Conservation (phyloP, 2,888 invertebrate genomes). For the Anthrax anthrax region DNA sequence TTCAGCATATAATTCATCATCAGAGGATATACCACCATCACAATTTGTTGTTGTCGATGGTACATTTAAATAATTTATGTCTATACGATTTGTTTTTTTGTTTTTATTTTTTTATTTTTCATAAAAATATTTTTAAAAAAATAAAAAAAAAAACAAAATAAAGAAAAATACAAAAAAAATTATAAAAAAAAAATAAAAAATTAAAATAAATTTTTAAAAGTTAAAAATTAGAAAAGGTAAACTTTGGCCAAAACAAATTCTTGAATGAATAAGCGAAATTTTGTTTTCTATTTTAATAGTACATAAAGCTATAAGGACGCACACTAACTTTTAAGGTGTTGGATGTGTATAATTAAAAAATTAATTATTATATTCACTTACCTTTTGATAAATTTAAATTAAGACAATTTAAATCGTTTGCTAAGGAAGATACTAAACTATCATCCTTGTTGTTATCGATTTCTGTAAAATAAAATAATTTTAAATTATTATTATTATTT, state of each 20-base stretch:
- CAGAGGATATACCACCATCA: slow-evolving; percentile 20
- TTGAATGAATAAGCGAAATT: too few species aligned
- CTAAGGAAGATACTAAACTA: slow-evolving; percentile 1
- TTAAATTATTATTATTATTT: background rate
- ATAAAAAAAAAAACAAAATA: slow-evolving; percentile 4
- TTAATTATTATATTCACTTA: background rate
- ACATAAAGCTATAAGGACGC: background rate
- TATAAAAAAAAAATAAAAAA: background rate
- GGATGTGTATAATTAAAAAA: background rate
- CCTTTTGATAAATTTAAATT: slow-evolving; percentile 3
- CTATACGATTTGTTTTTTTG: slow-evolving; percentile 1
- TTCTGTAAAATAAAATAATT: background rate
- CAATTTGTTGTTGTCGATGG: slow-evolving; percentile 11
- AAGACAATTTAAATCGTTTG: slow-evolving; percentile 1
- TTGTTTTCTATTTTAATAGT: background rate
- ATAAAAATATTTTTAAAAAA: slow-evolving; percentile 5
- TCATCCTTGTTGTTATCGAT: slow-evolving; percentile 3
- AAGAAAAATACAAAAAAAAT: slow-evolving; percentile 8
- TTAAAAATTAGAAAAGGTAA: too few species aligned
- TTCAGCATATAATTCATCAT: slow-evolving; percentile 27
- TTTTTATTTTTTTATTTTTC: slow-evolving; percentile 2
- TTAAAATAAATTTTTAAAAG: background rate
- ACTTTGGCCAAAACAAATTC: too few species aligned
- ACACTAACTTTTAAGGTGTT: background rate
- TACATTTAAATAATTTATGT: background rate